Base-by-base conservation (phyloP, 2,797 vertebrate species). In the Lacerta bilineata region DNA sequence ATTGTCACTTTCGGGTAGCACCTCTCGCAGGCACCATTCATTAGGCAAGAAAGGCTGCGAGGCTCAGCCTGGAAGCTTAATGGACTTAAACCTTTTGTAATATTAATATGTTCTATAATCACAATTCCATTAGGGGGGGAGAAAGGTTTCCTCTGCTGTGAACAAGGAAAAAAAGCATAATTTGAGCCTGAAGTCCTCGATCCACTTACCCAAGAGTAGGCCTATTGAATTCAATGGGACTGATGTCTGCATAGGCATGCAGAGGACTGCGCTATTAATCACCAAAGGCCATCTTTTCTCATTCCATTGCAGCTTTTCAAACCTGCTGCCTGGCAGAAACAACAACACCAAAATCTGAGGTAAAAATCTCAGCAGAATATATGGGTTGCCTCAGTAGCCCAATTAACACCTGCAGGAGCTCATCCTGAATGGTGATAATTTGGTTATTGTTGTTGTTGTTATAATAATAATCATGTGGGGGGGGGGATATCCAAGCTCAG, bases 41-140 rank as follows among this genome's bases (percentile, higher is more conserved):
- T 94, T 95, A 94, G 95, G 85, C 43, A 90, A 86, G 59, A 91
- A 91, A 94, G 59, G 46, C 71, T 90, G 46, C 80, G 93, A 90
- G 88, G 77, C 78, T 93, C 84, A 89, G 81, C 29, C 39, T 87
- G 88, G 86, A 92, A 94, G 84, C 50, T 80, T 91, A 93, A 84
- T 41, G 17, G n/a, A 72, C 93, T 94, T 90, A 93, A 95, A 95
- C 91, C 3, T 71, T 94, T 93, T 91, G 66, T 93, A 94, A 91
- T 81, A 84, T 91, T 94, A 91, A 95, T 93, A 93, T 87, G 75
- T 88, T 94, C 91, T 91, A 77, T 92, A 94, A 95, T 92, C 90
- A 95, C 83, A 86, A 41, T 89, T 93, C 88, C 87, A 89, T 94
- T 93, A 93, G 36, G 77, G 89, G 89, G 95, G 91, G 91, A 50